phyloP scores from a whole-genome alignment of 2,113 vertebrate genomes.

The Oreochromis spilurus region DNA sequence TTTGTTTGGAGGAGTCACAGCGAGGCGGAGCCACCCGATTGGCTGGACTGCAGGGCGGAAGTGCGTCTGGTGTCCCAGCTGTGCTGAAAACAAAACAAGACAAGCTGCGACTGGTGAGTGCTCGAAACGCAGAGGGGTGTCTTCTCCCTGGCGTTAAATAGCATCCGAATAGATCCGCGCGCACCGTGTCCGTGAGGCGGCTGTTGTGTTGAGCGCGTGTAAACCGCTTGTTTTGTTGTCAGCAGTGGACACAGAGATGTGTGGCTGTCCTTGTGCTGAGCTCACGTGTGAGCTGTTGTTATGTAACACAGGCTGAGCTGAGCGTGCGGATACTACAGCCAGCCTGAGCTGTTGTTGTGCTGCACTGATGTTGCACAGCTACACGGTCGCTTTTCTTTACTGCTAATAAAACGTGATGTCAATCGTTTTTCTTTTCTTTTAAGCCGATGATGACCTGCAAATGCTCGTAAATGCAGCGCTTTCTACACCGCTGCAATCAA shows the following conservation, averaged over 20 bases:
- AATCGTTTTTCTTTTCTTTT: background rate
- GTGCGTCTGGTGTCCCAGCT: slow-evolving; percentile 58
- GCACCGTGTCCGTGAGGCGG: background rate
- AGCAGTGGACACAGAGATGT: background rate
- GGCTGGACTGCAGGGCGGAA: slow-evolving; percentile 57
- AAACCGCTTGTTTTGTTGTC: background rate
- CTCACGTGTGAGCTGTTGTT: slow-evolving; percentile 48
- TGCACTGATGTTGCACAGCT: background rate
- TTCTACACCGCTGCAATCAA: background rate
- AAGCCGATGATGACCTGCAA: background rate
- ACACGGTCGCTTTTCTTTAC: background rate
- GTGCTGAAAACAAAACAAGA: slow-evolving; percentile 74
- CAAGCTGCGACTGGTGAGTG: slow-evolving; percentile 72
- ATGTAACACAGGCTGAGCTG: slow-evolving; percentile 50
- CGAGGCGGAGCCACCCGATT: slow-evolving; percentile 30
- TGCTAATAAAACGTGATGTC: background rate
- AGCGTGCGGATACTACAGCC: slow-evolving; percentile 10
- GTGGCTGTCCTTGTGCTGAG: slow-evolving; percentile 22
- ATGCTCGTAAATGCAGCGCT: background rate
- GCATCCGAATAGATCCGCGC: background rate
- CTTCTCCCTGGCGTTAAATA: background rate
- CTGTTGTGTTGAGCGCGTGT: background rate
- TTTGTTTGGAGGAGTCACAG: background rate
- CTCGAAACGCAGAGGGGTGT: background rate
- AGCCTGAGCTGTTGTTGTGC: slow-evolving; percentile 10